Conservation (phyloP, 2,113 vertebrate species). For the Megaceryle torquata region DNA sequence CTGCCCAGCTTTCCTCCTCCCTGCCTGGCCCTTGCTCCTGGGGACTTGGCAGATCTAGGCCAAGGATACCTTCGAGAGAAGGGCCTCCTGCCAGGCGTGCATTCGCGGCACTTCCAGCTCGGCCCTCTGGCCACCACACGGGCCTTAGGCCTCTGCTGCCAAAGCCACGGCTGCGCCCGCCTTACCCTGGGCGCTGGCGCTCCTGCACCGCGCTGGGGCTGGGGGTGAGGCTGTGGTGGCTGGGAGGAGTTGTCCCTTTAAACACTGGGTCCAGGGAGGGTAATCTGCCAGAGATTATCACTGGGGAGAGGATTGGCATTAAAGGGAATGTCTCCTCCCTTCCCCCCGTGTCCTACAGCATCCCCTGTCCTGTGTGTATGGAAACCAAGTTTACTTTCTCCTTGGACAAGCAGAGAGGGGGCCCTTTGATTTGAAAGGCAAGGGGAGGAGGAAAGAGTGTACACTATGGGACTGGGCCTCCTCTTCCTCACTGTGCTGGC, state of each 20-base stretch:
- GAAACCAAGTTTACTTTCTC: slow-evolving; percentile 1
- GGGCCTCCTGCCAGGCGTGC: not conserved
- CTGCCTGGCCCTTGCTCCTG: not conserved
- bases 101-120: not conserved
- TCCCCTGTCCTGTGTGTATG: not conserved
- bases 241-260: slow-evolving; percentile 41
- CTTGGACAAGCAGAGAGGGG: not conserved
- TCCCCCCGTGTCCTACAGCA: not conserved
- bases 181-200: accelerated
- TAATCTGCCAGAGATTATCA: slow-evolving; percentile 64
- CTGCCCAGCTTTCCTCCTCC: not conserved
- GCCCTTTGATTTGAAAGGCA: not conserved
- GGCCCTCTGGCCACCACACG: accelerated
- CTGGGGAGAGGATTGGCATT: slow-evolving; percentile 33
- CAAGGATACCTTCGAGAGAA: not conserved
- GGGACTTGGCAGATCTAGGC: not conserved
- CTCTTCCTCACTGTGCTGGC: not conserved
- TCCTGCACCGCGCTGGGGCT: accelerated
- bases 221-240: not conserved
- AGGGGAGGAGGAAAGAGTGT: not conserved
- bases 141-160: not conserved
- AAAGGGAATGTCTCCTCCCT: slow-evolving; percentile 32
- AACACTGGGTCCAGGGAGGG: not conserved
- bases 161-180: accelerated
- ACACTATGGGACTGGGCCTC: not conserved